Conservation (phyloP, 2,113 vertebrate genomes). For the Ophthalmolycus amberensis region DNA sequence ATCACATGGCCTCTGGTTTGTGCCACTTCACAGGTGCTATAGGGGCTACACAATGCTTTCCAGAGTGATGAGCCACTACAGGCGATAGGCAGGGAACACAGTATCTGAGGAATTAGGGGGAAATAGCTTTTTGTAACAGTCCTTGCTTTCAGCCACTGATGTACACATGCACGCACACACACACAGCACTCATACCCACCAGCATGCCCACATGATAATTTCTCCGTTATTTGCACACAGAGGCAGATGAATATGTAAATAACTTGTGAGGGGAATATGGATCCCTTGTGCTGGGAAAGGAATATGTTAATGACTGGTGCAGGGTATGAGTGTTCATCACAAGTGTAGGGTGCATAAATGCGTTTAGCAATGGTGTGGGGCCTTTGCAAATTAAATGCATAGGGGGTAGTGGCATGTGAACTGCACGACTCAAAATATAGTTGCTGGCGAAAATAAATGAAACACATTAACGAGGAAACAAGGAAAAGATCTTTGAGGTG, state of each 20-base stretch:
- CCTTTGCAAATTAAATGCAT: conserved; percentile 45
- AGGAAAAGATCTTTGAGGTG: neutral
- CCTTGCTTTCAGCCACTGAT: conserved; percentile 60
- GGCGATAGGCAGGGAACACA: conserved; percentile 28
- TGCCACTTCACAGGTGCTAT: conserved; percentile 67
- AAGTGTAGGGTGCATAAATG: conserved; percentile 58
- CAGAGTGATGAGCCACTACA: conserved; percentile 55
- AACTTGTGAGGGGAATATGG: conserved; percentile 56
- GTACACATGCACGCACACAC: conserved; percentile 30
- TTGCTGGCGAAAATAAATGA: conserved; percentile 32
- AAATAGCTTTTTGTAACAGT: conserved; percentile 71
- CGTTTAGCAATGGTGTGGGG: conserved; percentile 45
- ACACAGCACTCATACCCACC: conserved; percentile 25
- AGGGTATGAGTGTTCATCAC: conserved; percentile 65
- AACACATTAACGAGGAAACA: neutral
- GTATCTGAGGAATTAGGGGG: conserved; percentile 57
- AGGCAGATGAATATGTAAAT: conserved; percentile 79
- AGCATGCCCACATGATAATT: conserved; percentile 61
- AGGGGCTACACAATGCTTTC: conserved; percentile 50
- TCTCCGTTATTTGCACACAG: conserved; percentile 70
- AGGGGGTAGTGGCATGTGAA: conserved; percentile 26
- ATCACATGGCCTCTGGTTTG: conserved; percentile 68
- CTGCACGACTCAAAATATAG: conserved; percentile 30
- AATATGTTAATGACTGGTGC: conserved; percentile 66
- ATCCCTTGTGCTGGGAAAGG: conserved; percentile 62